phyloP scores from a whole-genome alignment of 2,888 invertebrate species.

The Agapostemon virescens region DNA sequence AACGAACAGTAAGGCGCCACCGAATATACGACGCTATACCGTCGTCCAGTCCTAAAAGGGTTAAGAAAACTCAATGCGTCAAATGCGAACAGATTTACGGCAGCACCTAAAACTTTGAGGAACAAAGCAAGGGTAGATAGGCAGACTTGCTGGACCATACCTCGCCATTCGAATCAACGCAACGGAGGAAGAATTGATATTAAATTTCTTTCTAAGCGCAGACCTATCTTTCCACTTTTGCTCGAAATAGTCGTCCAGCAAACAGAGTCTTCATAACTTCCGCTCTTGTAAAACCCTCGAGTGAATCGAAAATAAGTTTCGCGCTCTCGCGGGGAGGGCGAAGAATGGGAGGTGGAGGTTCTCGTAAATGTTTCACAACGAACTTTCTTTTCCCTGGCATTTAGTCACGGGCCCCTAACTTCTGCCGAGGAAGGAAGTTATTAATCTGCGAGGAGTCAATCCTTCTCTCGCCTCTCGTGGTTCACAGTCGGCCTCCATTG shows the following conservation, averaged over 20 bases:
- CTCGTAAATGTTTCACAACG: conserved; percentile 67
- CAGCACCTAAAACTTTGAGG: too few species aligned
- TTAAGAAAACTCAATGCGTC: not conserved
- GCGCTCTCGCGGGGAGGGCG: conserved; percentile 11
- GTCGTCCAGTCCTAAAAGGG: too few species aligned
- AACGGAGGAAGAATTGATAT: not conserved
- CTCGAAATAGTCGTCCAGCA: conserved; percentile 40
- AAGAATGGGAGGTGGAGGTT: conserved; percentile 7
- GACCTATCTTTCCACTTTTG: conserved; percentile 2
- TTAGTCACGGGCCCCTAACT: conserved; percentile 65
- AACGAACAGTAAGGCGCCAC: too few species aligned
- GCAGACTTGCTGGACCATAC: not conserved
- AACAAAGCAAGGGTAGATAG: not conserved
- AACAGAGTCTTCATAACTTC: conserved; percentile 57
- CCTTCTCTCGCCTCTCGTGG: conserved; percentile 52
- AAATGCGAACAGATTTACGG: too few species aligned
- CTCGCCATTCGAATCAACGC: not conserved
- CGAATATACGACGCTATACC: too few species aligned
- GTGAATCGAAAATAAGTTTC: conserved; percentile 56
- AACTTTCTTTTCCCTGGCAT: conserved; percentile 65
- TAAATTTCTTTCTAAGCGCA: conserved; percentile 16
- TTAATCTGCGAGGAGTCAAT: conserved; percentile 68
- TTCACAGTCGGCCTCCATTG: conserved; percentile 61
- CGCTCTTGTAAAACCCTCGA: conserved; percentile 40
- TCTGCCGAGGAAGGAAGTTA: conserved; percentile 64